Conservation (phyloP, 2,113 vertebrate species). For the Cettia cetti region DNA sequence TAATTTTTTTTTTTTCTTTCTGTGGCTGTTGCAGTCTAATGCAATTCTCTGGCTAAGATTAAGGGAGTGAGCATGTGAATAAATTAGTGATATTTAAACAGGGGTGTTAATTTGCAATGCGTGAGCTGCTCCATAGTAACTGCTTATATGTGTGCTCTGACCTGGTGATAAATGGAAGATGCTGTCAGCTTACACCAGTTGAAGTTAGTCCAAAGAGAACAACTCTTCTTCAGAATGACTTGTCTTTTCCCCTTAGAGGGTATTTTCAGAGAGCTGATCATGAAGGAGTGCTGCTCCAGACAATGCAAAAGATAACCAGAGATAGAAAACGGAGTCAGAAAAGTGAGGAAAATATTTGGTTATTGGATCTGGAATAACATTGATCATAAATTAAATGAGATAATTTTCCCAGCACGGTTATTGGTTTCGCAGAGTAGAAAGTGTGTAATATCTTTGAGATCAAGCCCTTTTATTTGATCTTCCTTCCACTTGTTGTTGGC, state of each 20-base stretch:
- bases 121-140: conserved; percentile 25
- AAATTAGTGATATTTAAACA: conserved; percentile 55
- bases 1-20: not conserved
- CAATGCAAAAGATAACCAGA: not conserved
- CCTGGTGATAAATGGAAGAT: conserved; percentile 13
- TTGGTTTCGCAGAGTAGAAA: not conserved
- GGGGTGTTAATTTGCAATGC: conserved; percentile 52
- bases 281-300: not conserved
- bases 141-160: not conserved
- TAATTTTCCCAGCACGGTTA: not conserved
- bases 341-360: not conserved
- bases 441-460: not conserved
- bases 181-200: not conserved
- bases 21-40: not conserved
- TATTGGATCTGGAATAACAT: not conserved
- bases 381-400: not conserved
- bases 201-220: not conserved
- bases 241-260: not conserved
- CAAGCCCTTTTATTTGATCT: not conserved
- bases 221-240: not conserved
- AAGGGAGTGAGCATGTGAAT: conserved; percentile 41
- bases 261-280: not conserved
- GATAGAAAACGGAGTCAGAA: not conserved
- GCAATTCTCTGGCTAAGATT: conserved; percentile 28
- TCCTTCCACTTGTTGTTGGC: not conserved